These are phyloP conservation scores for Timema podura DNA, from an alignment of 2,888 invertebrate species.

Conservation along the genomic window DNA sequence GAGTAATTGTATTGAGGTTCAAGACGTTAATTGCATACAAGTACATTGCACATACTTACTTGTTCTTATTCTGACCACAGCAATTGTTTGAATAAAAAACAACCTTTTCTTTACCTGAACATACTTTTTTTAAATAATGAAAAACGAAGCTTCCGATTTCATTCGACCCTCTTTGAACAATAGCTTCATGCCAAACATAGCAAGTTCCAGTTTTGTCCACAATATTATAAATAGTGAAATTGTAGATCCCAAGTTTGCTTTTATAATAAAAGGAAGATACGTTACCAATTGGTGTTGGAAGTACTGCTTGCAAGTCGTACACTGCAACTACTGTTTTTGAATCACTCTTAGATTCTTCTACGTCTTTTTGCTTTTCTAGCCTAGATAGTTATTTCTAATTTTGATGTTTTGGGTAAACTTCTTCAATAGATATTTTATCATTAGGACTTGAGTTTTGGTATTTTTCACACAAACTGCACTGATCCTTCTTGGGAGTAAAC, in stretches of 20 bases:
- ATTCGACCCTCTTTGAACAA: constrained; percentile 11
- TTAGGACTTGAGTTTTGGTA: constrained; percentile 1
- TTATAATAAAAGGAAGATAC: too few relatives aligned
- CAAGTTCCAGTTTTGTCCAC: too few relatives aligned
- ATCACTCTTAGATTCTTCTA: background rate
- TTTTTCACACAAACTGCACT: background rate
- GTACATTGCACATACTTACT: too few relatives aligned
- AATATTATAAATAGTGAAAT: too few relatives aligned
- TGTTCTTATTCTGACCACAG: too few relatives aligned
- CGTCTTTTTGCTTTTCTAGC: background rate
- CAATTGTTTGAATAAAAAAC: constrained; percentile 7
- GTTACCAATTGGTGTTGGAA: too few relatives aligned
- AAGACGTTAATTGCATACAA: too few relatives aligned
- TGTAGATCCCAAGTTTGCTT: too few relatives aligned
- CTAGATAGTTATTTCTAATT: constrained; percentile 9
- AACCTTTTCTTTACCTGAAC: constrained; percentile 1
- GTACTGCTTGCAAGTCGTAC: background rate
- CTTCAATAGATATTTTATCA: constrained; percentile 1
- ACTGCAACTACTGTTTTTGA: constrained; percentile 6
- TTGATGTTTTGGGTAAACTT: background rate
- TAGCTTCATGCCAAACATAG: too few relatives aligned
- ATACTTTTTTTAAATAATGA: constrained; percentile 13
- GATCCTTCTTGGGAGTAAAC: constrained; percentile 3
- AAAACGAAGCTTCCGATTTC: background rate
- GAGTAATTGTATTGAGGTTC: too few relatives aligned